Percentiles rank a stretch among this genome's conserved stretches.
Evolutionary conservation across 2,797 vertebrate genomes (phyloP).

Genomic region (Notolabrus celidotus): DNA sequence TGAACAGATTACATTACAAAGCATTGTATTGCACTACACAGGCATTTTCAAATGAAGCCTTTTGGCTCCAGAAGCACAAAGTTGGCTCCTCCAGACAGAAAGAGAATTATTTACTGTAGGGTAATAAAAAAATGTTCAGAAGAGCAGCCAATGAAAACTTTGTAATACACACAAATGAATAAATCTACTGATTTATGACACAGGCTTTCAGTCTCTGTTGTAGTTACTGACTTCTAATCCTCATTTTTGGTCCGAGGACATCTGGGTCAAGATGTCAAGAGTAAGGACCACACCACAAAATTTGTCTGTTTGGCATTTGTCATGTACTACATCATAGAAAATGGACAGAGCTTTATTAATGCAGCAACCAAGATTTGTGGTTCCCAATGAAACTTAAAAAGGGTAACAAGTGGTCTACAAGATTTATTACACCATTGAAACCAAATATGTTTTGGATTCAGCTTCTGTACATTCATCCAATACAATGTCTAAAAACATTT

Average conservation of each 20-base stretch:
- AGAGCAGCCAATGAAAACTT: slow-evolving; percentile 25
- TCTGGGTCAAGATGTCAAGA: not conserved
- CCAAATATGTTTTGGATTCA: slow-evolving; percentile 47
- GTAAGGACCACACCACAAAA: not conserved
- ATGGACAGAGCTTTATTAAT: not conserved
- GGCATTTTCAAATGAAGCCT: slow-evolving; percentile 8
- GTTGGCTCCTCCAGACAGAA: slow-evolving; percentile 7
- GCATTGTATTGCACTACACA: slow-evolving; percentile 2
- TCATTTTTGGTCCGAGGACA: slow-evolving; percentile 4
- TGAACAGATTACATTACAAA: slow-evolving; percentile 46
- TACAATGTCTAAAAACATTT: not conserved
- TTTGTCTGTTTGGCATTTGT: not conserved
- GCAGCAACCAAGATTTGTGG: not conserved
- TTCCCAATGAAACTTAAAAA: not conserved
- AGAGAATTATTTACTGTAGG: not conserved
- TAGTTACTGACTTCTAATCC: slow-evolving; percentile 9
- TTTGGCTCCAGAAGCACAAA: not conserved
- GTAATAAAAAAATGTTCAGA: not conserved
- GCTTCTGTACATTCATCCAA: slow-evolving; percentile 39
- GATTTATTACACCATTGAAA: slow-evolving; percentile 61
- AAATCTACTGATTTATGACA: slow-evolving; percentile 14
- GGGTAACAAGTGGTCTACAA: slow-evolving; percentile 8
- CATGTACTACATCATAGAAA: not conserved
- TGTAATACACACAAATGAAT: not conserved
- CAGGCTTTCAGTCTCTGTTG: slow-evolving; percentile 14